These are phyloP conservation scores for Poeciliopsis occidentalis DNA, from an alignment of 2,113 vertebrate genomes.

Conservation along the genomic window DNA sequence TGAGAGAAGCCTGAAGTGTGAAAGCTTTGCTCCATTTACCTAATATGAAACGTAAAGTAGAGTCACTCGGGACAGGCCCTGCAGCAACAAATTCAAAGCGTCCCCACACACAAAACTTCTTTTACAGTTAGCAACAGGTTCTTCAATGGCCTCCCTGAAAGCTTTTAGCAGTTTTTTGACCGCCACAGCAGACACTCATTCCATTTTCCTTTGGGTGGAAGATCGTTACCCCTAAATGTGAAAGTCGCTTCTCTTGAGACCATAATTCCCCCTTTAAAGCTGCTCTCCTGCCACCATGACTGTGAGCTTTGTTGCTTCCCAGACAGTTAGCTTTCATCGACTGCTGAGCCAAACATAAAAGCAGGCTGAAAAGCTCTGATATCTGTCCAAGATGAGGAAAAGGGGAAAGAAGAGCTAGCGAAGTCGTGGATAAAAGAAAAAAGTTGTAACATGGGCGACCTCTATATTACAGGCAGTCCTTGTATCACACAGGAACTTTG, in stretches of 20 bases:
- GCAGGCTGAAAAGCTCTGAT: conserved; percentile 65
- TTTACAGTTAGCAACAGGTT: conserved; percentile 25
- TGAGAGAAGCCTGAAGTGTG: background rate
- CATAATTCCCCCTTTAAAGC: conserved; percentile 54
- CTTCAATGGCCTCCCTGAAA: conserved; percentile 35
- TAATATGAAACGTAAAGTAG: background rate
- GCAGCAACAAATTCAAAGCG: conserved; percentile 11
- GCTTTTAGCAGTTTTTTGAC: conserved; percentile 13
- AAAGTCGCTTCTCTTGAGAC: conserved; percentile 48
- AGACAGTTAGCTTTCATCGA: conserved; percentile 55
- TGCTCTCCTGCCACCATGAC: conserved; percentile 46
- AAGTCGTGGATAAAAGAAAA: conserved; percentile 40
- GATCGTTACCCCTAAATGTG: conserved; percentile 39
- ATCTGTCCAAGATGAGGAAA: conserved; percentile 59
- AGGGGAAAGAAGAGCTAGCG: conserved; percentile 13
- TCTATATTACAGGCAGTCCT: conserved; percentile 32
- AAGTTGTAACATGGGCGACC: conserved; percentile 16
- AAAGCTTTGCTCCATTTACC: background rate
- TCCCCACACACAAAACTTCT: background rate
- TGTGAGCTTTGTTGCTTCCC: conserved; percentile 60
- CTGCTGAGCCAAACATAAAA: conserved; percentile 60
- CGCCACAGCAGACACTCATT: conserved; percentile 35
- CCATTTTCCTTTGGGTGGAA: conserved; percentile 52
- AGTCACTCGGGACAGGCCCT: background rate
- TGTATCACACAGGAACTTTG: conserved; percentile 23